Conservation (phyloP, 2,797 vertebrate species). For the Clamator glandarius region DNA sequence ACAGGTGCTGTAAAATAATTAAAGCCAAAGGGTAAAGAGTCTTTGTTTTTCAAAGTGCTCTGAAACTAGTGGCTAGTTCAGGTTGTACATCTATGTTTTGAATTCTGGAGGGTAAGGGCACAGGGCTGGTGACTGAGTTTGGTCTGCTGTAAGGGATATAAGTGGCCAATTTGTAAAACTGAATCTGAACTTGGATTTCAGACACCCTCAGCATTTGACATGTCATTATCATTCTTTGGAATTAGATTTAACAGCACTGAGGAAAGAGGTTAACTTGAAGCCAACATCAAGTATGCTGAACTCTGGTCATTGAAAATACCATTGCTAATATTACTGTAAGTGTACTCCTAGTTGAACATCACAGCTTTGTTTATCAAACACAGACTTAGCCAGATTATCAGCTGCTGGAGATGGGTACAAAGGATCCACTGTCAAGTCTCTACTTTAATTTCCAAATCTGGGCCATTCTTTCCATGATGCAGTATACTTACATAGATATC, state of each 20-base stretch:
- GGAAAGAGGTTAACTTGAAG: conserved; percentile 18
- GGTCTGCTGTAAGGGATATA: background rate
- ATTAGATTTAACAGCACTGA: conserved; percentile 15
- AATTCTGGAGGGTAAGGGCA: background rate
- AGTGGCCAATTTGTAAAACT: background rate
- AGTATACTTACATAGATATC: background rate
- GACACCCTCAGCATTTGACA: conserved; percentile 42
- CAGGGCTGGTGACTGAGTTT: background rate
- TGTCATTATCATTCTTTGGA: conserved; percentile 31
- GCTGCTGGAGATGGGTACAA: conserved; percentile 55
- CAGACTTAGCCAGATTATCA: conserved; percentile 58
- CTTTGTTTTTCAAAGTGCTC: background rate
- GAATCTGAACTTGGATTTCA: conserved; percentile 39
- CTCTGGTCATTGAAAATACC: conserved; percentile 41
- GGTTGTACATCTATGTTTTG: background rate
- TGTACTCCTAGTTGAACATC: conserved; percentile 50
- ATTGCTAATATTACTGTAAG: conserved; percentile 29
- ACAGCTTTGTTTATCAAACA: conserved; percentile 35
- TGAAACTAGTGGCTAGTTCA: background rate
- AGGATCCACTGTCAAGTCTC: conserved; percentile 45
- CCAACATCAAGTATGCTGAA: conserved; percentile 49
- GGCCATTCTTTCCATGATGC: conserved; percentile 41
- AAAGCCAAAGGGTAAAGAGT: background rate
- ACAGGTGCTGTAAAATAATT: conserved; percentile 15
- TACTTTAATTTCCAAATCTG: conserved; percentile 36